These are phyloP conservation scores for Orbicella faveolata DNA, from an alignment of 64 coral and sea anemone species.

Conservation along the genomic window DNA sequence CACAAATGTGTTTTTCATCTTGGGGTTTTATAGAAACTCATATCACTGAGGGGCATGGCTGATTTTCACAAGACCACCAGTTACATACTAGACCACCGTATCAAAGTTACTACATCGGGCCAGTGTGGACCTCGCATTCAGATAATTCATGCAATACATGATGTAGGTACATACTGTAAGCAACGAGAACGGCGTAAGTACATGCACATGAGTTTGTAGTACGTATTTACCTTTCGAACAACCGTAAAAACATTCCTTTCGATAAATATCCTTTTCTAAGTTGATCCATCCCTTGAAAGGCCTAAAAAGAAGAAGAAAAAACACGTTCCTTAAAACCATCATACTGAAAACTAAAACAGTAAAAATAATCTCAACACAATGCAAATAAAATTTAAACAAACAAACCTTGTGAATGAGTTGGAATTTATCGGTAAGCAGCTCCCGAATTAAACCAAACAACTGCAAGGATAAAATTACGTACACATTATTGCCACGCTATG, in stretches of 20 bases:
- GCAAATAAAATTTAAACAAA: not conserved
- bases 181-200: no score
- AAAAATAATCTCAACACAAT: not conserved
- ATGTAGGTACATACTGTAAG: no score
- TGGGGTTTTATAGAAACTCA: no score
- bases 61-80: no score
- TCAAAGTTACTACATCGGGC: no score
- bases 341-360: not conserved
- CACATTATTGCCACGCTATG: not conserved
- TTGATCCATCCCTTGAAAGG: slow-evolving; percentile 46
- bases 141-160: no score
- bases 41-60: no score
- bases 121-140: no score
- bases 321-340: not conserved
- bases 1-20: no score
- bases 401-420: slow-evolving; percentile 71
- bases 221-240: slow-evolving; percentile 51
- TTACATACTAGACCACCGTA: no score
- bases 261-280: slow-evolving; percentile 50
- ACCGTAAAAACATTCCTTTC: slow-evolving; percentile 54
- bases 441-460: slow-evolving; percentile 60
- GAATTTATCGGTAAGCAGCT: slow-evolving; percentile 73
- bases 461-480: slow-evolving; percentile 1
- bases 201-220: not conserved
- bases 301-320: not conserved